A percentile compares a stretch with the other conserved stretches of the same genome.
Evolutionary conservation across 2,113 vertebrate genomes (phyloP).

Genomic region (Petromus typicus): DNA sequence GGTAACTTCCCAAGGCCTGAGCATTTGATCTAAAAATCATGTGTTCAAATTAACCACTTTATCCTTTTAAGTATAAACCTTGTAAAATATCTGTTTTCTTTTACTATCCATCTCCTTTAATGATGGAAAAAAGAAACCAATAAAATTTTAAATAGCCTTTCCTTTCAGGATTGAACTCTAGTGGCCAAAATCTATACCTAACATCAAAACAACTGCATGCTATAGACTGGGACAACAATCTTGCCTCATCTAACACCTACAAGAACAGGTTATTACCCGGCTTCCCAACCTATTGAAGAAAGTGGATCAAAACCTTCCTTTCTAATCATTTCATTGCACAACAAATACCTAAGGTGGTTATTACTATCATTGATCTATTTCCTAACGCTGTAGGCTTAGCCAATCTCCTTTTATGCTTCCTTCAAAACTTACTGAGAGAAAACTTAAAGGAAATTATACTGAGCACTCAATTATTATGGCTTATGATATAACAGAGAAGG

Average conservation of each 20-base stretch:
- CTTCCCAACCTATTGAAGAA: neutral
- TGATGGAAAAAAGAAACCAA: neutral
- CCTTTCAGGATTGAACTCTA: neutral
- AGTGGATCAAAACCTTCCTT: neutral
- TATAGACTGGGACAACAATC: neutral
- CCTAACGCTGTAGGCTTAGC: neutral
- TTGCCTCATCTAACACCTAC: neutral
- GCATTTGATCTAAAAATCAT: neutral
- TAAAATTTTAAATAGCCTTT: conserved; percentile 31
- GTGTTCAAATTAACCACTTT: conserved; percentile 5
- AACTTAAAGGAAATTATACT: neutral
- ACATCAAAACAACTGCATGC: neutral
- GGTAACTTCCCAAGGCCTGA: neutral
- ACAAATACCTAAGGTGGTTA: neutral
- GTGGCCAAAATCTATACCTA: neutral
- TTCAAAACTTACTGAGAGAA: conserved; percentile 35
- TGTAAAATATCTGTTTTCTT: conserved; percentile 37
- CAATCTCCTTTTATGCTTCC: neutral
- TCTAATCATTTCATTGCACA: neutral
- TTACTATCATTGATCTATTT: neutral
- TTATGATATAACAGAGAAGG: neutral
- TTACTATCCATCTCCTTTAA: conserved; percentile 22
- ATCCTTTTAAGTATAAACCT: neutral
- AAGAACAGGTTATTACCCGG: neutral
- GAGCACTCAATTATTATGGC: neutral